Evolutionary conservation across 1,140 invertebrate genomes (phyloP).

Genomic region (Stenopsyche tienmushanensis): DNA sequence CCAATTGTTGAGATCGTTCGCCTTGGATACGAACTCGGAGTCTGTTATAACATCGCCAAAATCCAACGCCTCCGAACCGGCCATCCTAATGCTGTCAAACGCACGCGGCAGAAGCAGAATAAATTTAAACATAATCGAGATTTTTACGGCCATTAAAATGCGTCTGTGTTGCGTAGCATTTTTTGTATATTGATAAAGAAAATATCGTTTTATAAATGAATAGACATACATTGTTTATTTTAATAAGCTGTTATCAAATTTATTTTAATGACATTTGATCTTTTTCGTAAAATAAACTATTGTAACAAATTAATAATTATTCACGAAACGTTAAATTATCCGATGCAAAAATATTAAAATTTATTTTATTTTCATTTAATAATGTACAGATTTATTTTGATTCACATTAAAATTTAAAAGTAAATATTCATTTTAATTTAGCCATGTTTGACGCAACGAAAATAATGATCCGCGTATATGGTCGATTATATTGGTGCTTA

Average conservation of each 20-base stretch:
- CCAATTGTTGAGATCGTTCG: conserved; percentile 54
- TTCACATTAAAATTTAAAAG: no score
- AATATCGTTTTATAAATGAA: not conserved
- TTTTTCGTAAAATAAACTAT: not conserved
- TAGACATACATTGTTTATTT: not conserved
- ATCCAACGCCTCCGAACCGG: conserved; percentile 33
- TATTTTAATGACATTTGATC: not conserved
- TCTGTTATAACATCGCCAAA: conserved; percentile 50
- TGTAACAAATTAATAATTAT: not conserved
- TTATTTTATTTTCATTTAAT: no score
- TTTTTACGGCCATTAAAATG: not conserved
- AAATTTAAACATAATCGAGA: no score
- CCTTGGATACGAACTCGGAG: conserved; percentile 52
- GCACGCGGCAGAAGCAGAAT: no score
- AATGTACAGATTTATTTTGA: no score
- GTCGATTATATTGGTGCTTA: no score
- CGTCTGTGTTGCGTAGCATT: not conserved
- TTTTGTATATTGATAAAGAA: not conserved
- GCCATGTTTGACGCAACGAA: no score
- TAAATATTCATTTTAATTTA: no score
- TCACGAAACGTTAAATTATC: not conserved
- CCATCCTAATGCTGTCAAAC: not conserved
- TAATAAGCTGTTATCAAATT: not conserved
- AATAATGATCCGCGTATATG: no score
- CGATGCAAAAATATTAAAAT: no score